Evolutionary conservation across 2,888 invertebrate species (phyloP).

Genomic region (Theristus sp.): DNA sequence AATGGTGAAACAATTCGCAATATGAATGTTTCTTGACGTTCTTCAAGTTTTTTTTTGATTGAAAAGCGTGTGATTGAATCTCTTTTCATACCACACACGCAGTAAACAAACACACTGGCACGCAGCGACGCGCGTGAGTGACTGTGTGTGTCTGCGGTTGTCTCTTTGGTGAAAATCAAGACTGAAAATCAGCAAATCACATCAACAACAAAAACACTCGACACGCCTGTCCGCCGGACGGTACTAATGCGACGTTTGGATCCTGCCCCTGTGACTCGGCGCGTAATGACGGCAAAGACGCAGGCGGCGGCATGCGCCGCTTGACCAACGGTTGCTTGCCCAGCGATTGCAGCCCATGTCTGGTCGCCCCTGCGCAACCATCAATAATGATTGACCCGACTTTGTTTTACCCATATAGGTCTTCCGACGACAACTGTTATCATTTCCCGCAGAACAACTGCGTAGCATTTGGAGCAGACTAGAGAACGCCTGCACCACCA

Average conservation of each 20-base stretch:
- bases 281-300: constrained; percentile 94
- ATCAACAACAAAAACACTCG: too few species aligned
- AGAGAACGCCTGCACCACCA: not conserved
- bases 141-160: too few species aligned
- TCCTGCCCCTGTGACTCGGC: constrained; percentile 64
- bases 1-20: not conserved
- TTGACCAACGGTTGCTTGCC: constrained; percentile 86
- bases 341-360: constrained; percentile 98
- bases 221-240: constrained; percentile 44
- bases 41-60: too few species aligned
- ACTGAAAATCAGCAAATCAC: too few species aligned
- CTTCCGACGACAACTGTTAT: not conserved
- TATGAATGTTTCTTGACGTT: too few species aligned
- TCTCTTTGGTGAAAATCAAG: too few species aligned
- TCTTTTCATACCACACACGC: too few species aligned
- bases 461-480: not conserved
- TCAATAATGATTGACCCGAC: not conserved
- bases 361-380: constrained; percentile 34
- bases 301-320: constrained; percentile 75
- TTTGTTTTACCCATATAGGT: not conserved
- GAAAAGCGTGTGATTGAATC: too few species aligned
- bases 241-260: constrained; percentile 56
- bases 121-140: too few species aligned
- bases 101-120: too few species aligned
- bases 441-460: not conserved